Percentiles rank a stretch among this genome's conserved stretches.
These are phyloP conservation scores for Peromyscus leucopus DNA, from an alignment of 2,113 vertebrate species.

Conservation along the genomic window DNA sequence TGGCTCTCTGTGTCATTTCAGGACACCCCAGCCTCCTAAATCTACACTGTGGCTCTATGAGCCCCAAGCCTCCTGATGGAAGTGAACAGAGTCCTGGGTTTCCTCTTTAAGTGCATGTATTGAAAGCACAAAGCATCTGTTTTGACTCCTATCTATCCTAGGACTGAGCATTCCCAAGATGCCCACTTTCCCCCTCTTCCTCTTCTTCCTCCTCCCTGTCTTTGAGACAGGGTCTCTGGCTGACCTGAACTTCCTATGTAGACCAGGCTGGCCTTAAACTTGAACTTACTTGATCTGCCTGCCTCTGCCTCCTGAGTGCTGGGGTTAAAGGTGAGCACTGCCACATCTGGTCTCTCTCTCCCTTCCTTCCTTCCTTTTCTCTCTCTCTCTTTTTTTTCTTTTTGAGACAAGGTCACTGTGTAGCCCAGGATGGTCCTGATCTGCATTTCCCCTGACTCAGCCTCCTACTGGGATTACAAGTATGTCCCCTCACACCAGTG, in stretches of 20 bases:
- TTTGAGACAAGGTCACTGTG: not conserved
- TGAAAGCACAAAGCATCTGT: fast-evolving
- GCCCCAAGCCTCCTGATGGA: too few relatives aligned
- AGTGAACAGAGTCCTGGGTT: fast-evolving
- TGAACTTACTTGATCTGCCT: not conserved
- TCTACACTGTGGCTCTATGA: not conserved
- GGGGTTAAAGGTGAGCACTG: not conserved
- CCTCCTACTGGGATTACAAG: not conserved
- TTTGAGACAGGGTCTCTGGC: not conserved
- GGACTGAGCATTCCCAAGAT: not conserved
- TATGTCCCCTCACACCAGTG: too few relatives aligned
- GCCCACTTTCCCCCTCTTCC: not conserved
- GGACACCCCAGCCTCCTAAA: not conserved
- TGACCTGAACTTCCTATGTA: not conserved
- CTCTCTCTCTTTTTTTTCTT: not conserved
- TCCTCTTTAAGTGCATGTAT: not conserved
- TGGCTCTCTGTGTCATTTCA: not conserved
- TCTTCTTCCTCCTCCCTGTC: not conserved
- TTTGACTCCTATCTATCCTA: not conserved
- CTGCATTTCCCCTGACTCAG: not conserved
- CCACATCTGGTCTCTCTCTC: not conserved
- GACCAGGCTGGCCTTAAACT: not conserved
- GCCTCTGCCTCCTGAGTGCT: not conserved
- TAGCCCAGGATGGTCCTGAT: not conserved
- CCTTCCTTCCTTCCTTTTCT: too few relatives aligned